Evolutionary conservation across 2,888 invertebrate genomes (phyloP), one percentile per base, ranked within the genome.

Genomic region (Gastracanthus pulcherrimus): DNA sequence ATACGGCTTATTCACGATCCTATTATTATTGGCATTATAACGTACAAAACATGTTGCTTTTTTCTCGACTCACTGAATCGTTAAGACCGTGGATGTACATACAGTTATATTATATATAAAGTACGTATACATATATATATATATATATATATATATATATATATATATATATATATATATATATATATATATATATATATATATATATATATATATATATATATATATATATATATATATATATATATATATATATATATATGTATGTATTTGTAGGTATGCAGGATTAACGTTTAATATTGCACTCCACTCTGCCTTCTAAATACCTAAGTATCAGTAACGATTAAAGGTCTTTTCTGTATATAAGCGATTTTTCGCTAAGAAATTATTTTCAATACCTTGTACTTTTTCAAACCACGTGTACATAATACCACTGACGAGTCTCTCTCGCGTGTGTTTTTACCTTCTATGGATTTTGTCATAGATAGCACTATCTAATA

Each of bases 231-330:
- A n/a, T 16, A 70, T 66, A 67, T 31, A 16, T 51, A 64, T 51
- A 60, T 62, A 34, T 41, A 41, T 31, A 31, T 72, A 64, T 36
- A 64, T 76, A 79, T 29, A 45, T 62, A 67, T 74, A 48, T 81
- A 82, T 45, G 62, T 48, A 79, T 55, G 62, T 69, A 70, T 69
- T 48, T 51, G 48, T 70, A 58, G 31, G 26, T 58, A 79, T 66
- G 48, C 23, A 60, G 78, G 29, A 79, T 76, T 78, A 70, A 82
- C 34, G 58, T 70, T 79, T 82, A 82, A 71, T 82, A 82, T 82
- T 82, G 82, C 82, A 82, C 82, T 78, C 48, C 64, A 58, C 55
- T 78, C 11, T 55, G 7, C n/a, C 29, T 76, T 67, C 51, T 77
- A 81, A 67, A 69, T 62, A 60, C 60, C 75, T 70, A 80, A 34